A percentile compares a stretch with the other conserved stretches of the same genome.
Conservation (phyloP, 1,140 invertebrate genomes). For the Caenorhabditis remanei region DNA sequence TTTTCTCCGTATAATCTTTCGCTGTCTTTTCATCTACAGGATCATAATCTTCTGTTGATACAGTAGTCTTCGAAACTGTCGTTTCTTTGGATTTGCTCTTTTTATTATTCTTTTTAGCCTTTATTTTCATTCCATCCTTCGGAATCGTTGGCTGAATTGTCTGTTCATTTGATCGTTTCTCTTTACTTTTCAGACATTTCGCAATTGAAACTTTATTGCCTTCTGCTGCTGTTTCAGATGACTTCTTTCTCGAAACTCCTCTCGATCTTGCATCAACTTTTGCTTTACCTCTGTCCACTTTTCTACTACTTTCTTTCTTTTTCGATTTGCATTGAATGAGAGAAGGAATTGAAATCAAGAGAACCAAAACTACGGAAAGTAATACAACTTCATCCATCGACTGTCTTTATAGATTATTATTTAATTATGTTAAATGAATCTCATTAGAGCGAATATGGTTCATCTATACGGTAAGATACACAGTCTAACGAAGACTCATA, state of each 20-base stretch:
- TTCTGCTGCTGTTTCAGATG: background rate
- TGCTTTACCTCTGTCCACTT: background rate
- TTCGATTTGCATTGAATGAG: background rate
- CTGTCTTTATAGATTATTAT: no score
- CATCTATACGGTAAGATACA: no score
- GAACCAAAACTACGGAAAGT: no score
- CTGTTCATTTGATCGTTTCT: background rate
- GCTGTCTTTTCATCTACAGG: background rate
- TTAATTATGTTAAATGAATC: no score
- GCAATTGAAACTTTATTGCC: background rate
- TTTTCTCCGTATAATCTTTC: background rate
- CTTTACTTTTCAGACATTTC: background rate
- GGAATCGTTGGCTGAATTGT: background rate
- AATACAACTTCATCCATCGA: no score
- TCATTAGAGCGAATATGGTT: no score
- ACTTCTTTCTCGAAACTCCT: background rate
- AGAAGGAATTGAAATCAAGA: background rate
- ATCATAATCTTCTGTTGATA: background rate
- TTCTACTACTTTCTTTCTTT: background rate
- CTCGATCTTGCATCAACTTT: background rate
- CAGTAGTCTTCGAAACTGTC: background rate
- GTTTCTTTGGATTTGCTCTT: background rate
- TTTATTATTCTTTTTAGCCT: background rate
- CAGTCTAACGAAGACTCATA: no score
- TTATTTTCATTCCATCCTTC: background rate